Percentiles rank a stretch among this genome's conserved stretches.
Evolutionary conservation across 2,888 invertebrate species (phyloP).

Genomic region (Lucinisca nassula): DNA sequence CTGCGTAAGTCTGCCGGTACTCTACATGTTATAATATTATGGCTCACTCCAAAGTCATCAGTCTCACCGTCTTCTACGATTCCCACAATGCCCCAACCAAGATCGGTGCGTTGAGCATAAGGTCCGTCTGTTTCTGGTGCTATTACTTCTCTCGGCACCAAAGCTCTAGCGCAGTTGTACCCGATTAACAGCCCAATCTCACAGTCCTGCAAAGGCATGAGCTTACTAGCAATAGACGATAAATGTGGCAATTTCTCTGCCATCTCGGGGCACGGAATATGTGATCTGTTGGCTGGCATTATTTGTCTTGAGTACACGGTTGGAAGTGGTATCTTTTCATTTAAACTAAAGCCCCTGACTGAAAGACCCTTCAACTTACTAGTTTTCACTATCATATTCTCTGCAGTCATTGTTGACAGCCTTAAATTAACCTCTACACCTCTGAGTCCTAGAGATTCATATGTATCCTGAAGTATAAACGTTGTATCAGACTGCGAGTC

Average conservation of each 20-base stretch:
- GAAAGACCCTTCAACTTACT: slow-evolving; percentile 31
- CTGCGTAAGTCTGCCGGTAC: not conserved
- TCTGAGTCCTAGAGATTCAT: no score
- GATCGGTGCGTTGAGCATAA: slow-evolving; percentile 48
- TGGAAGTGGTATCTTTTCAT: slow-evolving; percentile 47
- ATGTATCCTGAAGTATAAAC: no score
- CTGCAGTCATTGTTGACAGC: slow-evolving; percentile 58
- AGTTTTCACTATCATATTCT: slow-evolving; percentile 17
- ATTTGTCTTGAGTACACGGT: slow-evolving; percentile 47
- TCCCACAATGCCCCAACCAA: slow-evolving; percentile 58
- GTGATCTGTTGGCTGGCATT: slow-evolving; percentile 64
- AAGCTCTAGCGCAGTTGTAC: slow-evolving; percentile 55
- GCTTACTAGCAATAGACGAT: slow-evolving; percentile 40
- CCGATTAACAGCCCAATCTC: slow-evolving; percentile 65
- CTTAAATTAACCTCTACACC: slow-evolving; percentile 28
- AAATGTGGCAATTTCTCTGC: slow-evolving; percentile 67
- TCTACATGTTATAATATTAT: slow-evolving; percentile 5
- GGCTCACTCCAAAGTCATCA: slow-evolving; percentile 16
- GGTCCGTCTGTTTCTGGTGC: slow-evolving; percentile 23
- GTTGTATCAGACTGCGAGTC: no score
- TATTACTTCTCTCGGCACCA: slow-evolving; percentile 47
- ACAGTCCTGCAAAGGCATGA: slow-evolving; percentile 42
- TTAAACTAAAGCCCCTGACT: slow-evolving; percentile 42
- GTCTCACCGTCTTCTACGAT: not conserved
- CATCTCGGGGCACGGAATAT: slow-evolving; percentile 66